phyloP scores from a whole-genome alignment of 2,888 invertebrate species.

The Byasa hedistus region DNA sequence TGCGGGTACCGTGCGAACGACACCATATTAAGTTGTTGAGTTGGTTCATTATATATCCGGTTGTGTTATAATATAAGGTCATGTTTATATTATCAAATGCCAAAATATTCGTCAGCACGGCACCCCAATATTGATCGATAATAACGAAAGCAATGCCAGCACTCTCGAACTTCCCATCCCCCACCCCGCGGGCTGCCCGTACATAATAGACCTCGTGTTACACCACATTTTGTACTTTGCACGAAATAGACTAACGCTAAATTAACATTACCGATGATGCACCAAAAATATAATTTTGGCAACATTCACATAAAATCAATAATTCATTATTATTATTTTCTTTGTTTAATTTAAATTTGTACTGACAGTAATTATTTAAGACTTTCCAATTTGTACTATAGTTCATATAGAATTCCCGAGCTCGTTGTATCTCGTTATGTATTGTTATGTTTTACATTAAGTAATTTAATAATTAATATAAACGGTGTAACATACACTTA shows the following conservation, averaged over 20 bases:
- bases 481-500: slow-evolving; percentile 54
- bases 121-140: slow-evolving; percentile 9
- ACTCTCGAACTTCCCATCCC: slow-evolving; percentile 9
- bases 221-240: slow-evolving; percentile 62
- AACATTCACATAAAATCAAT: slow-evolving; percentile 72
- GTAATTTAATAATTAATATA: slow-evolving; percentile 46
- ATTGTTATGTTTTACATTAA: slow-evolving; percentile 39
- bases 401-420: slow-evolving; percentile 63
- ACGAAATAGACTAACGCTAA: slow-evolving; percentile 65
- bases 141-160: slow-evolving; percentile 10
- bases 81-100: background rate
- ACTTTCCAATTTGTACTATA: slow-evolving; percentile 79
- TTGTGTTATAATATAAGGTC: background rate
- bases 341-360: slow-evolving; percentile 71
- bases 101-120: slow-evolving; percentile 3
- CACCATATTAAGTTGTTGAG: background rate
- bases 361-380: slow-evolving; percentile 74
- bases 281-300: slow-evolving; percentile 75
- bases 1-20: slow-evolving; percentile 33
- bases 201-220: slow-evolving; percentile 36
- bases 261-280: slow-evolving; percentile 62
- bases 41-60: background rate
- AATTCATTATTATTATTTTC: slow-evolving; percentile 36
- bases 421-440: slow-evolving; percentile 56
- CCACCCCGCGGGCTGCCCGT: slow-evolving; percentile 40